Evolutionary conservation across 1,140 invertebrate genomes (phyloP).

Genomic region (Dinoponera quadriceps): DNA sequence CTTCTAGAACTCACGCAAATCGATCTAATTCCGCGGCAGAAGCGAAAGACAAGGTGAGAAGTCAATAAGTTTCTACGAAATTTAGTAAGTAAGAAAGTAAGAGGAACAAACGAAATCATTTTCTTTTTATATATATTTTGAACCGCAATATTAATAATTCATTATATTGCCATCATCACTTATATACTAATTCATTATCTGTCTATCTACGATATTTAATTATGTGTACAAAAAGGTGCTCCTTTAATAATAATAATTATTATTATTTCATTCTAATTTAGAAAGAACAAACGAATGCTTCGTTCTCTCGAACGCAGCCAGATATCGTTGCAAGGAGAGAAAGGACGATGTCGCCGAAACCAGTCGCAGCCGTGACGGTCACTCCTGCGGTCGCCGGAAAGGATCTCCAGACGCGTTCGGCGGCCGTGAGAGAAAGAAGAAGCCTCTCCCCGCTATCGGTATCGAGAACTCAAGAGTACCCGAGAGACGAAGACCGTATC

Average conservation of each 20-base stretch:
- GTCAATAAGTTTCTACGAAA: background rate
- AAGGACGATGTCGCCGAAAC: background rate
- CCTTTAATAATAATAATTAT: background rate
- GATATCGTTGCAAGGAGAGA: slow-evolving; percentile 42
- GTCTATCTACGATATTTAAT: too few species aligned
- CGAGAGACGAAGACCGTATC: slow-evolving; percentile 21
- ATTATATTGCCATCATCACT: too few species aligned
- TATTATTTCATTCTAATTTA: background rate
- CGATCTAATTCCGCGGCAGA: background rate
- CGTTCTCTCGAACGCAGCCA: slow-evolving; percentile 15
- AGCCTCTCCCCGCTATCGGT: slow-evolving; percentile 70
- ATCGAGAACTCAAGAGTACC: slow-evolving; percentile 54
- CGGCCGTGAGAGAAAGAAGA: slow-evolving; percentile 53
- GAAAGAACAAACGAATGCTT: background rate
- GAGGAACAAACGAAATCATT: background rate
- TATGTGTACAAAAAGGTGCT: too few species aligned
- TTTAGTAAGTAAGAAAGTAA: background rate
- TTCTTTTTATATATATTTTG: too few species aligned
- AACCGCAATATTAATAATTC: too few species aligned
- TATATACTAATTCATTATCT: too few species aligned
- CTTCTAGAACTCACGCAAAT: slow-evolving; percentile 34
- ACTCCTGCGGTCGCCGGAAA: slow-evolving; percentile 45
- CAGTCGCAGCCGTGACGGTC: background rate
- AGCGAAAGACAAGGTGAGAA: slow-evolving; percentile 1
- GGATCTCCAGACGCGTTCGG: slow-evolving; percentile 41